phyloP scores from a whole-genome alignment of 2,113 vertebrate genomes.

The Bufo bufo region DNA sequence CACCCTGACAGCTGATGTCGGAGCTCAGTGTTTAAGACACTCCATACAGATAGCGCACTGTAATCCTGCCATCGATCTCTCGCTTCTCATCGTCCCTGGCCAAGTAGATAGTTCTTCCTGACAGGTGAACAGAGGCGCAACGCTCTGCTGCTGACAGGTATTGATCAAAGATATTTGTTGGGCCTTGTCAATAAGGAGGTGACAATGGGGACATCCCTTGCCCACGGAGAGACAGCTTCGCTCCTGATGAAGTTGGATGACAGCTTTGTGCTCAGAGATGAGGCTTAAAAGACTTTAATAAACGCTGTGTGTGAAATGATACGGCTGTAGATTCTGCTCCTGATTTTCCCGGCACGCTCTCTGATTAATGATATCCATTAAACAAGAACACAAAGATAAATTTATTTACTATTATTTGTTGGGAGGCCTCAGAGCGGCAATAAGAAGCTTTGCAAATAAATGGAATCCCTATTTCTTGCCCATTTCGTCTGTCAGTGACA shows the following conservation, averaged over 20 bases:
- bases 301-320: constrained; percentile 32
- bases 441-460: constrained; percentile 25
- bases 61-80: constrained; percentile 56
- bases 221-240: constrained; percentile 34
- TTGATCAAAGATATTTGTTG: fast-evolving
- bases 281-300: constrained; percentile 44
- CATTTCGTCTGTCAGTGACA: constrained; percentile 18
- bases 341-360: constrained; percentile 2
- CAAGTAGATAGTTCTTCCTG: not conserved
- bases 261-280: constrained; percentile 40
- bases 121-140: constrained; percentile 2
- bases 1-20: constrained; percentile 46
- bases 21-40: constrained; percentile 52
- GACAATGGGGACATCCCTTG: constrained; percentile 49
- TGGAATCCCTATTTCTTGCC: constrained; percentile 23
- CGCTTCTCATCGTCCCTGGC: fast-evolving
- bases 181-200: not conserved
- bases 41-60: constrained; percentile 49
- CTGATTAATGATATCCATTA: constrained; percentile 56
- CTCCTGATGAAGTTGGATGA: constrained; percentile 40
- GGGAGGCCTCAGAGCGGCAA: constrained; percentile 34
- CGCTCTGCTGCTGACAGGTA: not conserved
- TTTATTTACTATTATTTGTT: constrained; percentile 52
- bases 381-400: constrained; percentile 44
- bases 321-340: constrained; percentile 37